Base-by-base conservation (phyloP, 2,113 vertebrate genomes). In the Eclectus roratus region DNA sequence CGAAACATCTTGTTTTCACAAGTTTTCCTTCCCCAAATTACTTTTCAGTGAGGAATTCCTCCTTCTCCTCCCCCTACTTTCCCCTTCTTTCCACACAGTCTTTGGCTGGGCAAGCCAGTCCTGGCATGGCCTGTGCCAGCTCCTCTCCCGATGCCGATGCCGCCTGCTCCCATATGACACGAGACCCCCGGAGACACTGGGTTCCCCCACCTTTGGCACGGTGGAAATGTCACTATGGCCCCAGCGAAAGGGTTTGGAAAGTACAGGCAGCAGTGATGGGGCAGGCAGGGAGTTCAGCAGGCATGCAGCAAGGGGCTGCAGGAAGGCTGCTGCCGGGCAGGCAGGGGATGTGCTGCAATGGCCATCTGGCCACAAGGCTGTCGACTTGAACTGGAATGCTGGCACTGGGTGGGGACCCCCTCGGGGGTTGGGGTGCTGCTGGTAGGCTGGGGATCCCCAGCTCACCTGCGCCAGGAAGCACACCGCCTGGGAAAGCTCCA, bases 381-480 rank as follows among this genome's bases (percentile, higher is more conserved):
- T 9, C 0, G 0, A 13, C 43, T 19, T n/a, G 24, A 33, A 1
- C 0, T 1, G 1, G 47, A 18, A 9, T 43, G 29, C 47, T 85
- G 70, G 33, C 28, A 31, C 23, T 7, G 16, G 10, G 3, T 17
- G 17, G 21, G 49, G 10, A 69, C 13, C 23, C 52, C 9, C 21
- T 28, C 0, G 0, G 35, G 43, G 9, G 6, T 3, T 10, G 7
- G 33, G 35, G 20, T 58, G 31, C 29, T 66, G 43, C 16, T 43
- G 37, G 39, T 1, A 2, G 15, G 20, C 3, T 11, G 3, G 27
- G 24, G 25, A 25, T 13, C 43, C 44, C 16, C 47, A 11, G 33
- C 97, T 98, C 91, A 98, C 98, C 98, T 98, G 98, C 69, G 0
- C 98, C 98, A 1, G 98, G 98, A 46, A 98, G 97, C 41, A 98